Evolutionary conservation across 2,113 vertebrate species (phyloP).

Genomic region (Dipodomys merriami): DNA sequence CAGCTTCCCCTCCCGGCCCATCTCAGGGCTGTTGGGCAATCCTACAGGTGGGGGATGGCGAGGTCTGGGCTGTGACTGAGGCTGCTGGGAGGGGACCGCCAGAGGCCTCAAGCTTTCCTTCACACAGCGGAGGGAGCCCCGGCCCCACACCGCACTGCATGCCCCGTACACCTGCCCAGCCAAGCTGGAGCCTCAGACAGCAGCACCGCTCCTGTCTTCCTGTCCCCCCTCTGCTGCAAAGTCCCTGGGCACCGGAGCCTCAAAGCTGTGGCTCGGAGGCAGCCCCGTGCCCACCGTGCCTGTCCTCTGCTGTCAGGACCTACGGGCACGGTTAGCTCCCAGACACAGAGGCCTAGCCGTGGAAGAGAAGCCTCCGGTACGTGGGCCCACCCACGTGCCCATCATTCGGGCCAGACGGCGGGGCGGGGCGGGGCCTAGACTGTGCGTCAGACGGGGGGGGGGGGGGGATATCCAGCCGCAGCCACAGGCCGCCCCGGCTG

Average conservation of each 20-base stretch:
- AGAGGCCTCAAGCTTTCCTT: background rate
- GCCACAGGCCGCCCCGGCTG: no score
- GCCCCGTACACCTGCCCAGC: background rate
- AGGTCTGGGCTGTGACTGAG: background rate
- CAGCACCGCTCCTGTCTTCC: background rate
- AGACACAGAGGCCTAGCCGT: rapidly evolving
- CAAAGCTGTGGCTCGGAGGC: rapidly evolving
- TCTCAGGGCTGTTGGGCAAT: background rate
- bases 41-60: rapidly evolving
- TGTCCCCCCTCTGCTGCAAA: rapidly evolving
- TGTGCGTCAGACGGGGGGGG: no score
- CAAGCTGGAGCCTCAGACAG: background rate
- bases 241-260: background rate
- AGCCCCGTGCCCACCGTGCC: rapidly evolving
- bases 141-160: background rate
- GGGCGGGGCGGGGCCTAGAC: no score
- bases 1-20: rapidly evolving
- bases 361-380: no score
- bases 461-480: no score
- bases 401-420: rapidly evolving
- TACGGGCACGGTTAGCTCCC: background rate
- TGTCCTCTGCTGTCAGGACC: no score
- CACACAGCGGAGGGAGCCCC: rapidly evolving
- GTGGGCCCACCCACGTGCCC: background rate
- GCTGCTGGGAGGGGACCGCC: rapidly evolving